phyloP scores from a whole-genome alignment of 2,797 vertebrate species.

The Manis crassicaudata region DNA sequence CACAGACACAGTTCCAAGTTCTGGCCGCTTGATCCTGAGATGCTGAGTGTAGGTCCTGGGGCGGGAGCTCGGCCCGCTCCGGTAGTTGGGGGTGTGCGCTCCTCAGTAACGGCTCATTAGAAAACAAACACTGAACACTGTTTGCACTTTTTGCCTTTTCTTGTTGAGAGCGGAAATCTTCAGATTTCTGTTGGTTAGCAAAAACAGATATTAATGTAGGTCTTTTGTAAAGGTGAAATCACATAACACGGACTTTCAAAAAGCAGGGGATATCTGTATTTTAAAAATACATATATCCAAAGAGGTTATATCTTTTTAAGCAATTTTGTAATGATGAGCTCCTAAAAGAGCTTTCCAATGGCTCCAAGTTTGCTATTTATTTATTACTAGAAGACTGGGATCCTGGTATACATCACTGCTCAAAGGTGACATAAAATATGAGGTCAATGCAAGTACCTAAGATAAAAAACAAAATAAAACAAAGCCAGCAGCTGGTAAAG shows the following conservation, averaged over 20 bases:
- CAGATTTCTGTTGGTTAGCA: not conserved
- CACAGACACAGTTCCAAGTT: not conserved
- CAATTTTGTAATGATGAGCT: not conserved
- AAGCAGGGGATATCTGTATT: not conserved
- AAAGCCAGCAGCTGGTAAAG: not conserved
- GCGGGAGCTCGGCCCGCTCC: no score
- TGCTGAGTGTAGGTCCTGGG: not conserved
- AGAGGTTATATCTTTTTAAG: not conserved
- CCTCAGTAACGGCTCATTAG: no score
- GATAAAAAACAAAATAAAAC: not conserved
- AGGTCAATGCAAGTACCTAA: not conserved
- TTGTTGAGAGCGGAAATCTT: not conserved
- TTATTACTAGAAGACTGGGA: not conserved
- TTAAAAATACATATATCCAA: not conserved
- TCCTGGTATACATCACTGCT: not conserved
- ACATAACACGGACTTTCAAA: not conserved
- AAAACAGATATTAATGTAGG: not conserved
- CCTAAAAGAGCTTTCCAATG: not conserved
- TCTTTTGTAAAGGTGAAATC: not conserved
- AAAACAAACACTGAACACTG: no score
- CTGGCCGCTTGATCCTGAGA: not conserved
- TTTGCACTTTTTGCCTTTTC: no score
- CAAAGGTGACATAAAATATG: not conserved
- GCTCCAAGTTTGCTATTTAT: not conserved
- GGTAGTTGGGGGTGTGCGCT: no score